phyloP scores from a whole-genome alignment of 2,113 vertebrate species.

The Pygoscelis adeliae region DNA sequence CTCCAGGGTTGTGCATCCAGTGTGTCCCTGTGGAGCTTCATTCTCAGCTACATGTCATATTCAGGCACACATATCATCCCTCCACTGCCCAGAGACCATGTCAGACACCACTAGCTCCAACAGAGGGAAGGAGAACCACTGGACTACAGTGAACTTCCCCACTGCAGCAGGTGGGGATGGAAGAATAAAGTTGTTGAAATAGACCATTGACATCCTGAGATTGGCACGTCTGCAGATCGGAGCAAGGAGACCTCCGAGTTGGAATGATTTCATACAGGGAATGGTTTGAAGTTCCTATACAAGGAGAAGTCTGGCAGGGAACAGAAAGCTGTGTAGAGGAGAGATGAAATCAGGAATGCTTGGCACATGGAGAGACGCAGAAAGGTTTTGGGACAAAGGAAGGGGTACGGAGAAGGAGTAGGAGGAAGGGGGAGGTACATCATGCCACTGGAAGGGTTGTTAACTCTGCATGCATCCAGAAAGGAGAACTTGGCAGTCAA shows the following conservation, averaged over 20 bases:
- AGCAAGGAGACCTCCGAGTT: not conserved
- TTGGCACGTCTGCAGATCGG: not conserved
- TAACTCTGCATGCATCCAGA: not conserved
- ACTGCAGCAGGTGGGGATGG: not conserved
- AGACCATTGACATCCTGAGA: not conserved
- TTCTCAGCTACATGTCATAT: fast-evolving
- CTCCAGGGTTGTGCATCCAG: not conserved
- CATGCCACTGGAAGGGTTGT: not conserved
- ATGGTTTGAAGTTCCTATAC: not conserved
- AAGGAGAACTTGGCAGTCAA: not conserved
- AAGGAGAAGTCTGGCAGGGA: not conserved
- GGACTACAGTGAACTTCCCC: not conserved
- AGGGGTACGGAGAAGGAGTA: not conserved
- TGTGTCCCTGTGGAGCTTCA: not conserved
- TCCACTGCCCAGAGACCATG: not conserved
- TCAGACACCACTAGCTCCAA: not conserved
- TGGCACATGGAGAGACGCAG: not conserved
- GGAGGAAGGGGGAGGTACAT: not conserved
- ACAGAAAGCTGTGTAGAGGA: not conserved
- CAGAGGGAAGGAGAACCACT: not conserved
- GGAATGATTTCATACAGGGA: not conserved
- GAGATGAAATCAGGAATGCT: not conserved
- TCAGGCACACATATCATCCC: not conserved
- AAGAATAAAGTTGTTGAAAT: not conserved
- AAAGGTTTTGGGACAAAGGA: not conserved